Conservation (phyloP, 2,113 vertebrate species). For the Sinocyclocheilus maitianheensis region DNA sequence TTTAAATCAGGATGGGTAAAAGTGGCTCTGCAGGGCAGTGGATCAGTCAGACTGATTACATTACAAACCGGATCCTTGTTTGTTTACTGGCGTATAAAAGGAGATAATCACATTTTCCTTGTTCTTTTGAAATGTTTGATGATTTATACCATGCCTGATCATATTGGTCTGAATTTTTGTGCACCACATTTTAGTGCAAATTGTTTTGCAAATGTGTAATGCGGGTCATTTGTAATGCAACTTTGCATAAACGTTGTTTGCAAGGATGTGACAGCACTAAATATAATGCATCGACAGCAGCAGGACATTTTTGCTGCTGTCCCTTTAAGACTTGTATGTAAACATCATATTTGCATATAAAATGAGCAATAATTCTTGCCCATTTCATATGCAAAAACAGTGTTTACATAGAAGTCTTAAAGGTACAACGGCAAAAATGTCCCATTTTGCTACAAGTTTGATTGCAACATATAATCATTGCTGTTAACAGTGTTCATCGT, state of each 20-base stretch:
- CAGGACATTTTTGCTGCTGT: background rate
- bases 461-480: too few relatives aligned
- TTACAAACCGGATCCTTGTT: background rate
- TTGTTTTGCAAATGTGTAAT: background rate
- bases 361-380: too few relatives aligned
- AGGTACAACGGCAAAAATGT: background rate
- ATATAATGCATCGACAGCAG: background rate
- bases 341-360: background rate
- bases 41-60: background rate
- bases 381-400: background rate
- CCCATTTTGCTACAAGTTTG: background rate
- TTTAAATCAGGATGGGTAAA: background rate
- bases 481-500: too few relatives aligned
- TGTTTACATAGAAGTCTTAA: background rate
- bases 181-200: background rate
- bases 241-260: background rate
- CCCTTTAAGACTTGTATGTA: background rate
- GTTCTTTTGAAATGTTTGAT: background rate
- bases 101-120: background rate
- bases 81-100: background rate
- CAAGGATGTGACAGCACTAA: background rate
- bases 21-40: background rate
- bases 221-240: background rate
- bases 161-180: background rate
- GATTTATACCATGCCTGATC: background rate